These are phyloP conservation scores for Cheiracanthium punctorium DNA, from an alignment of 2,888 invertebrate genomes.

Conservation along the genomic window DNA sequence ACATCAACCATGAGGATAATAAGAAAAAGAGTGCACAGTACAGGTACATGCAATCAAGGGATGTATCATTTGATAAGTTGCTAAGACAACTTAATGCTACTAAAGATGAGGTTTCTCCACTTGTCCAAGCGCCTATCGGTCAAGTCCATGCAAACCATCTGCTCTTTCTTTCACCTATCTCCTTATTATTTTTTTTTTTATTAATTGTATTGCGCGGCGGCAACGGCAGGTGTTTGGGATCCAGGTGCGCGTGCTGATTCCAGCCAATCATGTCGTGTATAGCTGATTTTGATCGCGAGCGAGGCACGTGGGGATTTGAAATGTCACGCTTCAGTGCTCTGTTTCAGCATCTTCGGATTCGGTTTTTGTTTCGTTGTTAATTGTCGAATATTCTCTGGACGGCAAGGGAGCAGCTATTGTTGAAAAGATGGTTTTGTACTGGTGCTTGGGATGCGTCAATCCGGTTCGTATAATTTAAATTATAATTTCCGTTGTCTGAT, in stretches of 20 bases:
- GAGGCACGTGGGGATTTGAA: constrained; percentile 46
- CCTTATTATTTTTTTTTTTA: constrained; percentile 15
- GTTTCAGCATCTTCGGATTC: background rate
- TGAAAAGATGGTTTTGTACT: constrained; percentile 23
- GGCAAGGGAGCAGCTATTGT: background rate
- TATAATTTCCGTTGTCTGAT: background rate
- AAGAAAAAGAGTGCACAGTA: no score
- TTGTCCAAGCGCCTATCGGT: constrained; percentile 16
- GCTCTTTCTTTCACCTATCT: constrained; percentile 3
- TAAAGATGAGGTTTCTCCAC: background rate
- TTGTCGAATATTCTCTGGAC: background rate
- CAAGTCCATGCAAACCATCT: constrained; percentile 53
- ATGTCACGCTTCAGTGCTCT: background rate
- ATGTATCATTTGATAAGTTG: no score
- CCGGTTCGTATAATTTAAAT: constrained; percentile 13
- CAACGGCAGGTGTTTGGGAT: constrained; percentile 35
- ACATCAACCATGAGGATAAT: no score
- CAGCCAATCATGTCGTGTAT: constrained; percentile 25
- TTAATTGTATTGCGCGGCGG: background rate
- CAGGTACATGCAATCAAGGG: no score
- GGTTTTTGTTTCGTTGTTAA: background rate
- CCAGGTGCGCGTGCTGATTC: constrained; percentile 41
- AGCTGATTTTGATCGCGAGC: constrained; percentile 21
- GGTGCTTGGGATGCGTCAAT: constrained; percentile 40
- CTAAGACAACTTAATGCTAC: no score